A percentile compares a stretch with the other conserved stretches of the same genome.
Conservation (phyloP, 2,113 vertebrate species). For the Crocuta crocuta region DNA sequence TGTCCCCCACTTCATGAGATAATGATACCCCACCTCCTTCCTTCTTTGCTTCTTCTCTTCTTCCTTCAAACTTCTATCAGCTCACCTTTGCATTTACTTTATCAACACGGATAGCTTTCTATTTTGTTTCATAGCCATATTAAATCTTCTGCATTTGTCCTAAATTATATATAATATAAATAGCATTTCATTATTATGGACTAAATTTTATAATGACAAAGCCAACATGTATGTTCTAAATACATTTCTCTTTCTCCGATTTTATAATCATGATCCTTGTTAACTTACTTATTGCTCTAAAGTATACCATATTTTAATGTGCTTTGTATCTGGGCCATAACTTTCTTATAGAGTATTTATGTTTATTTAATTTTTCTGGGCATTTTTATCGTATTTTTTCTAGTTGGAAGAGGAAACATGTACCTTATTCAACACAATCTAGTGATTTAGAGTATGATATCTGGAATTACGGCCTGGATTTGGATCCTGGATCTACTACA, state of each 20-base stretch:
- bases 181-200: not conserved
- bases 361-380: not conserved
- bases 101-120: not conserved
- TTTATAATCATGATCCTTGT: not conserved
- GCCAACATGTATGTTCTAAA: not conserved
- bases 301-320: not conserved
- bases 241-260: not conserved
- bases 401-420: not conserved
- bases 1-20: not conserved
- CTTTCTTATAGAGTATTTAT: not conserved
- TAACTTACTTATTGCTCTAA: not conserved
- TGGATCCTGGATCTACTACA: not conserved
- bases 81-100: not conserved
- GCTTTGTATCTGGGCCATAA: not conserved
- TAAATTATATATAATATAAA: not conserved
- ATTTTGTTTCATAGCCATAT: not conserved
- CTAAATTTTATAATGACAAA: not conserved
- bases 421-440: not conserved
- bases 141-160: not conserved
- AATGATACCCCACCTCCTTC: not conserved
- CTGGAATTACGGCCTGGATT: not conserved
- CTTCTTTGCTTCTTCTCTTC: not conserved
- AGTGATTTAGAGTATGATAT: not conserved
- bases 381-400: not conserved
- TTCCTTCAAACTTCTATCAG: not conserved